A percentile compares a stretch with the other conserved stretches of the same genome.
Conservation (phyloP, 2,888 invertebrate species). For the Tribolium freemani region DNA sequence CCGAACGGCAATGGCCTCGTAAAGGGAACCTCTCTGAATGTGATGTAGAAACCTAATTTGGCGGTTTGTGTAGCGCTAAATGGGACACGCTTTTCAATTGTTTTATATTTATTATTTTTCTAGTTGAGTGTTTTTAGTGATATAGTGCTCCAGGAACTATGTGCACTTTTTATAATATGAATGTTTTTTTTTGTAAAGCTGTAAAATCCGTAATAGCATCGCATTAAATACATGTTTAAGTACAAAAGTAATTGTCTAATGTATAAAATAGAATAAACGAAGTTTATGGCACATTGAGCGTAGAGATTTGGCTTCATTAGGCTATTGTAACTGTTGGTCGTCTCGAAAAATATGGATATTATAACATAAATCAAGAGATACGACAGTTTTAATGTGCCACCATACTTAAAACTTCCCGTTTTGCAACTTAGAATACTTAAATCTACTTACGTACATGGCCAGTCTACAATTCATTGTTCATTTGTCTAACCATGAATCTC, state of each 20-base stretch:
- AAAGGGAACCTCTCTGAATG: conserved; percentile 43
- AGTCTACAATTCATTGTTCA: background rate
- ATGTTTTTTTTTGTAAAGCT: background rate
- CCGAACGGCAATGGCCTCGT: conserved; percentile 61
- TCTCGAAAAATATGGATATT: background rate
- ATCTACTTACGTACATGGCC: background rate
- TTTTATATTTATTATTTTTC: conserved; percentile 39
- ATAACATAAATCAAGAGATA: background rate
- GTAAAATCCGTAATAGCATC: background rate
- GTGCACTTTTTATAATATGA: conserved; percentile 22
- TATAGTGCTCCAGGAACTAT: conserved; percentile 12
- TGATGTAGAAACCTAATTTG: conserved; percentile 5
- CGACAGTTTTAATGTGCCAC: background rate
- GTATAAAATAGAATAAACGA: background rate
- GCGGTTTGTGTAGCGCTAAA: background rate
- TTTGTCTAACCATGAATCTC: background rate
- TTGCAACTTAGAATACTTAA: background rate
- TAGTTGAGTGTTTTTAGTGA: conserved; percentile 34
- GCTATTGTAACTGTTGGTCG: background rate
- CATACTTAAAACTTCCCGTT: background rate
- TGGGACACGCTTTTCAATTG: conserved; percentile 17
- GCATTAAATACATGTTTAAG: background rate
- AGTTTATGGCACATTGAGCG: background rate
- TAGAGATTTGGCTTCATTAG: background rate
- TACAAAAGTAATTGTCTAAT: background rate